Base-by-base conservation (phyloP, 2,797 vertebrate genomes). In the Hypotaenidia okinawae region DNA sequence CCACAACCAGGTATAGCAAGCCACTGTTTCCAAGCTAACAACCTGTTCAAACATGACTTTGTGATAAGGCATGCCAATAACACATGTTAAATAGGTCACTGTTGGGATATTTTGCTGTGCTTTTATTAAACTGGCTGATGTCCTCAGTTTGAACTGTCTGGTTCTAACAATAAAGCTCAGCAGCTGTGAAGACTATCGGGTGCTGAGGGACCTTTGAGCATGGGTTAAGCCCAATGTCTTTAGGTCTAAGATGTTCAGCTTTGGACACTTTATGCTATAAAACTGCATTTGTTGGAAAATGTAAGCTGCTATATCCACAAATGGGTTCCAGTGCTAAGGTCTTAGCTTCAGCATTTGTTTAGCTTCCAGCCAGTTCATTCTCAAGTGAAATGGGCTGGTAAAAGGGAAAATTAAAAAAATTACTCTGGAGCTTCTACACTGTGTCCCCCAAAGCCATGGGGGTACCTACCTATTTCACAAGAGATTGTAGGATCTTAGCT, bases 41-140 rank as follows among this genome's bases (percentile, higher is more conserved):
- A 81, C 58, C 72, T 83, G 45, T 52, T 90, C 89, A 82, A 62
- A 87, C n/a, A 70, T 62, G 87, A 80, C 89, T 96, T 90, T 76
- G 57, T 83, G 93, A 86, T 92, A 67, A 85, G 84, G 37, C 35
- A 91, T 96, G 95, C 67, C 84, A 68, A 5, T 52, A 95, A 69
- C 83, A 85, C 79, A 39, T 52, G 93, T 76, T 90, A 90, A 95
- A 86, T 84, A 72, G 94, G 93, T 92, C 82, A 52, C 79, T 32
- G 35, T 87, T 68, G 87, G 82, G 87, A 91, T 73, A 21, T 95
- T 95, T 97, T 90, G 59, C 87, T 79, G 85, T 28, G 77, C 78
- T 93, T 95, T 97, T 97, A 96, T 96, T 97, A 96, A 96, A 94
- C 82, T 88, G 91, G 90, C 94, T 93, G 91, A 96, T 94, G 81